Evolutionary conservation across 1,140 invertebrate genomes (phyloP).

Genomic region (Aphaenogaster floridana): DNA sequence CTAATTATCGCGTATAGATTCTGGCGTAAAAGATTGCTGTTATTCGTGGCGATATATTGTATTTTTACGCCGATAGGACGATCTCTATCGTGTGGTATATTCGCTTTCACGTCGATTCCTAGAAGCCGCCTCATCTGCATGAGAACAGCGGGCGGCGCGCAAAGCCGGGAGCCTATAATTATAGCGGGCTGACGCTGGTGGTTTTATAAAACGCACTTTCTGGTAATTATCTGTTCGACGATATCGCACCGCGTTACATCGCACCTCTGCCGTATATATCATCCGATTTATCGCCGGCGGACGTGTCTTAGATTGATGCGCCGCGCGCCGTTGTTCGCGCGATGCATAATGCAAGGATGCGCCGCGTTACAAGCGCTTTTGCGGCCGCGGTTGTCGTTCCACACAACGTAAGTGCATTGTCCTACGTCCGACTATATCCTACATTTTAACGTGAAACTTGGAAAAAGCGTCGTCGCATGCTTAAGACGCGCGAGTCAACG

Average conservation of each 20-base stretch:
- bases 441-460: conserved; percentile 52
- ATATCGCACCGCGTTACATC: conserved; percentile 61
- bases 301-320: conserved; percentile 68
- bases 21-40: conserved; percentile 17
- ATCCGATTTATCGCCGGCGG: conserved; percentile 69
- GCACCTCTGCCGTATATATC: conserved; percentile 63
- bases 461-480: conserved; percentile 6
- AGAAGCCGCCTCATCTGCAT: conserved; percentile 47
- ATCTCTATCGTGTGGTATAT: conserved; percentile 20
- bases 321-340: conserved; percentile 58
- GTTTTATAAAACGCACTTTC: conserved; percentile 64
- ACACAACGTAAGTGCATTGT: conserved; percentile 56
- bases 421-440: conserved; percentile 38
- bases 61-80: background rate
- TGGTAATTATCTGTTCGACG: conserved; percentile 70
- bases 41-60: conserved; percentile 33
- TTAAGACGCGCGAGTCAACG: conserved; percentile 36
- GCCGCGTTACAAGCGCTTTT: conserved; percentile 41
- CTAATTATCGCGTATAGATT: conserved; percentile 7
- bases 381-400: conserved; percentile 51
- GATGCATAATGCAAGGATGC: conserved; percentile 65
- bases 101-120: conserved; percentile 61
- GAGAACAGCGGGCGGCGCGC: conserved; percentile 52
- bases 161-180: conserved; percentile 68
- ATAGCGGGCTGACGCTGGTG: conserved; percentile 64